These are phyloP conservation scores for Allolobophora icterica DNA, from an alignment of 2,888 invertebrate genomes.

Conservation along the genomic window DNA sequence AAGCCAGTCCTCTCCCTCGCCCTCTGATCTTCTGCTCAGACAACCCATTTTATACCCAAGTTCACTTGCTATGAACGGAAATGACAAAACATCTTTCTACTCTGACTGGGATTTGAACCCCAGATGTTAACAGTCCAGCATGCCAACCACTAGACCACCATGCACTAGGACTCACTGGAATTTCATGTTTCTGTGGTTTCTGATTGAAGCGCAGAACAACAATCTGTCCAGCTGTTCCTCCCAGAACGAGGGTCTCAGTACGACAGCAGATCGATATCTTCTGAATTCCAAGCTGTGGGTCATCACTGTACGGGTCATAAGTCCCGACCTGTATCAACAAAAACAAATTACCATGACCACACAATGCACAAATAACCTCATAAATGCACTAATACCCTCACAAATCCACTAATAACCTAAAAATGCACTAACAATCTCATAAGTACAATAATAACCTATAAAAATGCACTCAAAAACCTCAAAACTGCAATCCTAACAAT, in stretches of 20 bases:
- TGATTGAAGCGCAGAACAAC: conserved; percentile 70
- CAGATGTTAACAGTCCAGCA: neutral
- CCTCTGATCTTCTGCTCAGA: too few relatives aligned
- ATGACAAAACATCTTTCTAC: neutral
- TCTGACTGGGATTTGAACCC: neutral
- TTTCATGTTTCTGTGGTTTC: conserved; percentile 58
- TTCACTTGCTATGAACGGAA: too few relatives aligned
- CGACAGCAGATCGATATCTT: conserved; percentile 85
- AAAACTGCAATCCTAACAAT: too few relatives aligned
- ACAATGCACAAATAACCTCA: too few relatives aligned
- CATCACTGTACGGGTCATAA: conserved; percentile 97
- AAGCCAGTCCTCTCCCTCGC: too few relatives aligned
- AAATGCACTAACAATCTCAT: too few relatives aligned
- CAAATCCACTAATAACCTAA: too few relatives aligned
- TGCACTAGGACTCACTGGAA: conserved; percentile 44
- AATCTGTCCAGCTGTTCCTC: conserved; percentile 93
- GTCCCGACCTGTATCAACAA: conserved; percentile 75
- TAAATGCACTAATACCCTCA: too few relatives aligned
- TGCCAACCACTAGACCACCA: neutral
- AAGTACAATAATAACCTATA: too few relatives aligned
- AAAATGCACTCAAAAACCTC: too few relatives aligned
- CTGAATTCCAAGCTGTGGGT: conserved; percentile 84
- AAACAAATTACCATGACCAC: neutral
- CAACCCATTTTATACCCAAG: too few relatives aligned
- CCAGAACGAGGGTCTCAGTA: conserved; percentile 85